These are phyloP conservation scores for Diarsia dahlii DNA, from an alignment of 2,888 invertebrate genomes.

Conservation along the genomic window DNA sequence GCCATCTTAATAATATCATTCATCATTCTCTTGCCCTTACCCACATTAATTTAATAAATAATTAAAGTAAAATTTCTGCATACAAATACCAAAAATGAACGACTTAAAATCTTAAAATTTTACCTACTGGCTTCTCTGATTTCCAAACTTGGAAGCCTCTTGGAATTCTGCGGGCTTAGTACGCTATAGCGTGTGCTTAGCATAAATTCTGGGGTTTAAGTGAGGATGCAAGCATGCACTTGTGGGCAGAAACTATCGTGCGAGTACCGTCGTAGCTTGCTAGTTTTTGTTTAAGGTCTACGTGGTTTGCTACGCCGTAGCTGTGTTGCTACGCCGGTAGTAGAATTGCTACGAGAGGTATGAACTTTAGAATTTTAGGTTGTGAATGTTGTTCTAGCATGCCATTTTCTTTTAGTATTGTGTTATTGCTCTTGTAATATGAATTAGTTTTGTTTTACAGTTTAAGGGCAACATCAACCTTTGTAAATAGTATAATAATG, in stretches of 20 bases:
- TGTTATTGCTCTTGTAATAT: not conserved
- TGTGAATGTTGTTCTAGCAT: not conserved
- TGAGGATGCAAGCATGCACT: slow-evolving; percentile 31
- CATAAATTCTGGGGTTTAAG: slow-evolving; percentile 32
- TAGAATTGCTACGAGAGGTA: slow-evolving; percentile 1
- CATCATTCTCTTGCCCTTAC: no score
- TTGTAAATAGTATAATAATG: no score
- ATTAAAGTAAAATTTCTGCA: not conserved
- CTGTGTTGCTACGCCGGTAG: slow-evolving; percentile 24
- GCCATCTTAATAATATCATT: no score
- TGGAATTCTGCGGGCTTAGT: slow-evolving; percentile 25
- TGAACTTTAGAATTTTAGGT: not conserved
- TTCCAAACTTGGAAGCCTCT: slow-evolving; percentile 20
- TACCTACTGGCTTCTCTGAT: not conserved
- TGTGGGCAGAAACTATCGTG: slow-evolving; percentile 19
- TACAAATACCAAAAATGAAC: not conserved
- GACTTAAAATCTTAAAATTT: not conserved
- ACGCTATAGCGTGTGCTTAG: slow-evolving; percentile 27
- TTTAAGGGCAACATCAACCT: not conserved
- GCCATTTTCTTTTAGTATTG: not conserved
- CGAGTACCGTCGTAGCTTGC: slow-evolving; percentile 4
- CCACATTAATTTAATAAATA: no score
- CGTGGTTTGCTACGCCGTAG: slow-evolving; percentile 37
- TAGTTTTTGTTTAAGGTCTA: slow-evolving; percentile 3
- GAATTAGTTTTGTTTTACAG: not conserved